These are phyloP conservation scores for Chionomys nivalis DNA, from an alignment of 2,113 vertebrate genomes.

Conservation along the genomic window DNA sequence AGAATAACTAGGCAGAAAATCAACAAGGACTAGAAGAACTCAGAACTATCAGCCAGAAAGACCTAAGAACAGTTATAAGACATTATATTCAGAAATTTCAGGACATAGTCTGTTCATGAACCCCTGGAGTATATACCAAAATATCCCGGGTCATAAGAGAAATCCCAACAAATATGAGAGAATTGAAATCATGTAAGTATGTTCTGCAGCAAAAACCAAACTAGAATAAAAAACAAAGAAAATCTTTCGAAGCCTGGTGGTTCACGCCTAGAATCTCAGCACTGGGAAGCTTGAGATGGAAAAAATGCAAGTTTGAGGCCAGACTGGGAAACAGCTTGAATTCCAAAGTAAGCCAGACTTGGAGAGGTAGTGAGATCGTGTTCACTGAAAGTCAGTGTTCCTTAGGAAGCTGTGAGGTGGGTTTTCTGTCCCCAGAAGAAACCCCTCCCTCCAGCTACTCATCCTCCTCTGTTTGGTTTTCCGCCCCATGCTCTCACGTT, in stretches of 20 bases:
- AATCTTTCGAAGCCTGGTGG: not conserved
- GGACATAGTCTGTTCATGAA: not conserved
- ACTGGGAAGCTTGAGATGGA: not conserved
- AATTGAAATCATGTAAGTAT: not conserved
- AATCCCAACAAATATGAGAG: not conserved
- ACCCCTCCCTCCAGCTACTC: not conserved
- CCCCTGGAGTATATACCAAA: not conserved
- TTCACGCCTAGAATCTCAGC: not conserved
- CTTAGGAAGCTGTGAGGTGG: not conserved
- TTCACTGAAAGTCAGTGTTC: too few relatives aligned
- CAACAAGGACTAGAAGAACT: not conserved
- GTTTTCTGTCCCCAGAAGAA: not conserved
- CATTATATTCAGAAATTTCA: not conserved
- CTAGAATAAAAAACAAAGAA: not conserved
- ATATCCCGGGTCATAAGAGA: not conserved
- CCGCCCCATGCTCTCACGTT: rapidly evolving
- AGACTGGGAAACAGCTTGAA: not conserved
- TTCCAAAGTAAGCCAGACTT: not conserved
- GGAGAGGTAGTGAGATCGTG: not conserved
- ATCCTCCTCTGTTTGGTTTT: not conserved
- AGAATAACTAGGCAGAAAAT: not conserved
- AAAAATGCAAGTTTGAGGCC: not conserved
- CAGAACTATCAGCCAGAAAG: not conserved
- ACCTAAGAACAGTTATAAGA: not conserved
- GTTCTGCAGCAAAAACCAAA: not conserved